Base-by-base conservation (phyloP, 1,140 invertebrate genomes). In the Melipona quadrifasciata region DNA sequence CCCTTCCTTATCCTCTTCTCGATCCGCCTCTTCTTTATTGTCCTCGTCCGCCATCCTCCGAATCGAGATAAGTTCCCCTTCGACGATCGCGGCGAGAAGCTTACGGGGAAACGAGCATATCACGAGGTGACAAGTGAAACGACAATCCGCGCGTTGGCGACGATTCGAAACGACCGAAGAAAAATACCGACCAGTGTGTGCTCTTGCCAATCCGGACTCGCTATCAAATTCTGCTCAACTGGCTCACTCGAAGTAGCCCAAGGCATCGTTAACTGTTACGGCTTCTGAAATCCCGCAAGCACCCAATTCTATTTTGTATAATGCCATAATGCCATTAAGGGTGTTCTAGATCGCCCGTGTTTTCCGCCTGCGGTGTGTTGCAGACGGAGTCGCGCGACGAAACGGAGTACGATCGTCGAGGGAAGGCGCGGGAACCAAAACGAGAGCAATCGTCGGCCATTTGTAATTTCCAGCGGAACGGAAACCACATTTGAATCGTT, bases 281-380 rank as follows among this genome's bases (percentile, higher is more conserved):
- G 92, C 91, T 93, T 93, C 92, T n/a, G 91, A 92, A 93, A 87
- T 89, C 92, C 81, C 86, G 83, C 82, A 85, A 86, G 81, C 74
- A 84, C 79, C 53, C 90, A 91, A 93, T 91, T 92, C 92, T 92
- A 92, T 92, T 92, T 93, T 92, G 87, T 89, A 83, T 93, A 92
- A 92, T 92, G 78, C 91, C 84, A 76, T 93, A 93, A 93, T 91
- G 58, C 70, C 86, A 93, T 93, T 92, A 93, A 8, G 21, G 53
- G 61, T 70, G 71, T 75, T 68, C 61, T 72, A 39, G 75, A 85
- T 68, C 57, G n/a, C 0, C 39, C 64, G 61, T 39, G 19, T 85
- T 79, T 61, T 68, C 68, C 68, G 21, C 21, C 57, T 71, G 58
- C 39, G 61, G 70, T 68, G n/a, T 58, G 34, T 68, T 27, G 19